Base-by-base conservation (phyloP, 2,888 invertebrate genomes). In the Ophion ellenae region DNA sequence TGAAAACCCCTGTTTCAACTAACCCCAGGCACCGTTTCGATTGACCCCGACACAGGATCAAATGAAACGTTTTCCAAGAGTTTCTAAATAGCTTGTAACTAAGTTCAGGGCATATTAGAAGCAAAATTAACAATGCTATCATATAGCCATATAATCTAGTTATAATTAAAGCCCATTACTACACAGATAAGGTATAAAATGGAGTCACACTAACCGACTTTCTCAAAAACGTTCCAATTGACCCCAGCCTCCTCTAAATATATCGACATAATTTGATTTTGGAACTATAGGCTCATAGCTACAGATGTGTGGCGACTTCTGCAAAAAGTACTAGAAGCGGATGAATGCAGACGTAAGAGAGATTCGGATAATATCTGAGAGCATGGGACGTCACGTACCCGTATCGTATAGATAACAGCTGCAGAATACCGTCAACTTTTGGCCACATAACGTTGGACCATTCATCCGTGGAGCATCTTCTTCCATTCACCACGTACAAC, bases 371-470 rank as follows among this genome's bases (percentile, higher is more conserved):
- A 75, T 79, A 81, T 79, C 69, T 75, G 59, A 40, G 69, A 78
- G 64, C 40, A 75, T 75, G 79, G 45, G 76, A 78, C 77, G 64
- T 82, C 85, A 74, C 74, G 78, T 85, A 79, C 82, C 78, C 59
- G 63, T 70, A 73, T 74, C 77, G 64, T 57, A 75, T 82, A 69
- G 76, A 82, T 82, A 74, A 74, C 57, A 74, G 69, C 64, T 53
- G 53, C 36, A 11, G 61, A 53, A 63, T 7, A 61, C 47, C 79
- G 75, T 85, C 64, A 79, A 79, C 83, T 83, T 83, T 75, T 75
- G 66, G 28, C 28, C 53, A 70, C 67, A 74, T 53, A 64, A 36
- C 74, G 24, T 24, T 6, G 14, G 70, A 79, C 40, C 11, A 4
- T 61, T 53, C 53, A 53, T 53, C 53, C 59, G 47, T n/a, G 36